phyloP scores from a whole-genome alignment of 2,797 vertebrate species.

The Melanotaenia pygmaea region DNA sequence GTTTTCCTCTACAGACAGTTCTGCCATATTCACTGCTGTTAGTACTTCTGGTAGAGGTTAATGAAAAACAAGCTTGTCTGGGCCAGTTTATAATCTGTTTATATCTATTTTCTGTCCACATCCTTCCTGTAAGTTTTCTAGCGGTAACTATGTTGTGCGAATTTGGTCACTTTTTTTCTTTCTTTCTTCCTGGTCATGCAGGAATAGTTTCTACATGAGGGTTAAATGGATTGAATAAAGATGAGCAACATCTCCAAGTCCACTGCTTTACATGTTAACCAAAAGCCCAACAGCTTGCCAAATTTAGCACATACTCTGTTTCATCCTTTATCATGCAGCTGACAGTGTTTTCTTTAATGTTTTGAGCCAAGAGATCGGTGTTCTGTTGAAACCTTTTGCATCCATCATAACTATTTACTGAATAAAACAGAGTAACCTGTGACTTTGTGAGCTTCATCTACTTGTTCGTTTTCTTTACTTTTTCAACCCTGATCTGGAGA shows the following conservation, averaged over 20 bases:
- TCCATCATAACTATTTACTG: conserved; percentile 3
- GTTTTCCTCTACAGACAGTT: no score
- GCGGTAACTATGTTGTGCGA: background rate
- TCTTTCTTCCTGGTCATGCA: background rate
- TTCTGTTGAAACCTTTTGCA: background rate
- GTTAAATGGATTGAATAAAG: background rate
- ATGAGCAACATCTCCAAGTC: background rate
- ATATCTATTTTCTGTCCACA: background rate
- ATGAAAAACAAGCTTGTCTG: background rate
- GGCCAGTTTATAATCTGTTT: background rate
- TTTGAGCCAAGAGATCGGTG: background rate
- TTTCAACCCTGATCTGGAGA: background rate
- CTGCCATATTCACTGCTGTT: no score
- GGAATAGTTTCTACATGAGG: background rate
- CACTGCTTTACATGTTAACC: conserved; percentile 1
- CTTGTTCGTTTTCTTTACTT: background rate
- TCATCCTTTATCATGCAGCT: background rate
- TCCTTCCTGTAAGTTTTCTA: background rate
- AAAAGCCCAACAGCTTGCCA: no score
- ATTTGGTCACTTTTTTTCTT: no score
- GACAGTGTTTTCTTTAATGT: background rate
- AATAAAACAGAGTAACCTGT: conserved; percentile 18
- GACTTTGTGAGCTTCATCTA: background rate
- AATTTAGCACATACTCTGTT: background rate
- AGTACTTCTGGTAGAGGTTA: no score